Percentiles rank a stretch among this genome's conserved stretches.
phyloP scores from a whole-genome alignment of 2,113 vertebrate species.

The Cervus canadensis region DNA sequence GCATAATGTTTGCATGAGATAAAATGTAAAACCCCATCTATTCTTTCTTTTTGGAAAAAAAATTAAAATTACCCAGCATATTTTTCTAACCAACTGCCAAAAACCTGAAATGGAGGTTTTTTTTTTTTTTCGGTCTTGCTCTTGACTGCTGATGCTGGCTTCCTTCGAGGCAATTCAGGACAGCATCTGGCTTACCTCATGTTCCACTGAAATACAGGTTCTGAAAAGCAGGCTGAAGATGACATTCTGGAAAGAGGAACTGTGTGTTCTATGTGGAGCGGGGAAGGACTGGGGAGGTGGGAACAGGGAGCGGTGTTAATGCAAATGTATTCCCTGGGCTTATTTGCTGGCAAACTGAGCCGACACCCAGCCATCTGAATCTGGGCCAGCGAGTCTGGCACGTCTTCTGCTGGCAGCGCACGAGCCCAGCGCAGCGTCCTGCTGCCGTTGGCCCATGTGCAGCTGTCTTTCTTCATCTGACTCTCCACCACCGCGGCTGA shows the following conservation, averaged over 20 bases:
- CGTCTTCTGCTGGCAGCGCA: slow-evolving; percentile 81
- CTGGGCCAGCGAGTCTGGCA: slow-evolving; percentile 83
- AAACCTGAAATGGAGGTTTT: slow-evolving; percentile 41
- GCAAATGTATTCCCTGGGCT: slow-evolving; percentile 79
- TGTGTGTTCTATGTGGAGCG: background rate
- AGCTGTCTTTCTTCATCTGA: slow-evolving; percentile 85
- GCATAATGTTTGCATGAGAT: slow-evolving; percentile 75
- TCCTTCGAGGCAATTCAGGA: slow-evolving; percentile 57
- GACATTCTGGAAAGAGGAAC: slow-evolving; percentile 51
- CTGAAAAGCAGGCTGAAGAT: slow-evolving; percentile 65
- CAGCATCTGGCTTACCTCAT: slow-evolving; percentile 67
- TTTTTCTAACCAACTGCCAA: slow-evolving; percentile 69
- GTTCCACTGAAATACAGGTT: slow-evolving; percentile 34
- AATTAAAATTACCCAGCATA: slow-evolving; percentile 54
- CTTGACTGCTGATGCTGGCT: slow-evolving; percentile 52
- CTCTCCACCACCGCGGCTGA: slow-evolving; percentile 73
- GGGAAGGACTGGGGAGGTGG: background rate
- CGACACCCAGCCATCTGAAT: slow-evolving; percentile 86
- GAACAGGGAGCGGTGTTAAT: slow-evolving; percentile 68
- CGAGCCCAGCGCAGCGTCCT: slow-evolving; percentile 79
- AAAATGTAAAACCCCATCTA: slow-evolving; percentile 68
- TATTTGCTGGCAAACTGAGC: slow-evolving; percentile 78
- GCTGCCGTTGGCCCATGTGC: slow-evolving; percentile 82
- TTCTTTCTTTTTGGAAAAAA: background rate
- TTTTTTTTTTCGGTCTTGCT: slow-evolving; percentile 65